A percentile compares a stretch with the other conserved stretches of the same genome.
phyloP scores from a whole-genome alignment of 37 sponge, comb jelly and placozoan genomes.

The Corticium candelabrum region DNA sequence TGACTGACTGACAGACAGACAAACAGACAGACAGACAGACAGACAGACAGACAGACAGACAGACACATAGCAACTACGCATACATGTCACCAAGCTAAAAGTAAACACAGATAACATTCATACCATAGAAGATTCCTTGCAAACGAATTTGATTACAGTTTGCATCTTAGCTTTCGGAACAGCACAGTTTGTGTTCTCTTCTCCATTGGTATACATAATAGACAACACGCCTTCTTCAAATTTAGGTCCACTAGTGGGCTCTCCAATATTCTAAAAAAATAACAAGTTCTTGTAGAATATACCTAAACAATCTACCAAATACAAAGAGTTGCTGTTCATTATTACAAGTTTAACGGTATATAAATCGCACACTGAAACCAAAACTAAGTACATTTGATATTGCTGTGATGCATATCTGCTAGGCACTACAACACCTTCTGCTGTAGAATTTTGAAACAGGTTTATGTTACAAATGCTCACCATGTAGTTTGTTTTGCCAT shows the following conservation, averaged over 20 bases:
- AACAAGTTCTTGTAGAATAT: no score
- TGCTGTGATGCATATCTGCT: no score
- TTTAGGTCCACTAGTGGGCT: not conserved
- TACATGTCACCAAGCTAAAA: not conserved
- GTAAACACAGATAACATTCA: not conserved
- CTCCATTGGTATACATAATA: not conserved
- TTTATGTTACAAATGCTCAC: no score
- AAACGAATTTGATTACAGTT: not conserved
- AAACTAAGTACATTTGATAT: no score
- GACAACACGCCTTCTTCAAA: not conserved
- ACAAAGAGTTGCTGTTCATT: no score
- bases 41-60: not conserved
- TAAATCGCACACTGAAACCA: no score
- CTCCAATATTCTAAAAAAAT: not conserved
- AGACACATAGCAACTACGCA: not conserved
- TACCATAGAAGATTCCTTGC: not conserved
- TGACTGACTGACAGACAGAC: no score
- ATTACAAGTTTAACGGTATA: no score
- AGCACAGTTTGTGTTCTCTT: not conserved
- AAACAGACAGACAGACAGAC: not conserved
- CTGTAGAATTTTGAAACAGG: no score
- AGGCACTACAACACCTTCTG: no score
- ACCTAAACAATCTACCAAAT: no score
- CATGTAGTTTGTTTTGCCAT: no score
- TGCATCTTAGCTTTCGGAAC: not conserved